Evolutionary conservation across 2,113 vertebrate genomes (phyloP), one percentile per base, ranked within the genome.

Genomic region (Corythoichthys haematopterus): DNA sequence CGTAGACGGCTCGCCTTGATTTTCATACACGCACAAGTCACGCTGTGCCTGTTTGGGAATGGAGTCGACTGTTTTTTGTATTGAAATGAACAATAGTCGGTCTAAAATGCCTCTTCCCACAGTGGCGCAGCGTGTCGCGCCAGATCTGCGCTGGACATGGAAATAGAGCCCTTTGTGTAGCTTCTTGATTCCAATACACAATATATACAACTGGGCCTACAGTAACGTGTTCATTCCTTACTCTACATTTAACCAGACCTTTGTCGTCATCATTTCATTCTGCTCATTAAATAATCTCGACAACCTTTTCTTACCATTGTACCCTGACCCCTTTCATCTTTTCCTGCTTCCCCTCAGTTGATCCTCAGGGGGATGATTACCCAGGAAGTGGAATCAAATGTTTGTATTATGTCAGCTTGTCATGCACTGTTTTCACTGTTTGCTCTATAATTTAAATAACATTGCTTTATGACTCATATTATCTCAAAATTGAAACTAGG

Each of bases 301-400:
- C 85, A 82, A 88, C 59, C 52, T 67, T 84, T 78, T 78, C 68
- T 75, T 82, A 47, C 59, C 71, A 76, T 74, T 88, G 74, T 87
- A 80, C 67, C 85, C 88, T 94, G 90, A 94, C 88, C 93, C 92
- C 92, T 95, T 84, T 94, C 91, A 86, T 96, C 84, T 97, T 93
- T 91, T 94, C 91, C 92, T 93, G 90, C 94, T 91, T 93, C 89
- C 91, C 59, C 92, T 82, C 92, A 99, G 96, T 98, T 86, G 94
- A 97, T 88, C 93, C 95, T 88, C 90, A 97, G 93, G 94, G 93
- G 74, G 95, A 98, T 94, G 94, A 95, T 94, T 97, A 88, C 92
- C 93, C 93, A 91, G 96, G 94, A 94, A 95, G 91, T 94, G 95
- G 93, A 96, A 91, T 90, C 93, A 98, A 98, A 99, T 98, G 96